Evolutionary conservation across 2,888 invertebrate species (phyloP).

Genomic region (Epirrhoe tristata): DNA sequence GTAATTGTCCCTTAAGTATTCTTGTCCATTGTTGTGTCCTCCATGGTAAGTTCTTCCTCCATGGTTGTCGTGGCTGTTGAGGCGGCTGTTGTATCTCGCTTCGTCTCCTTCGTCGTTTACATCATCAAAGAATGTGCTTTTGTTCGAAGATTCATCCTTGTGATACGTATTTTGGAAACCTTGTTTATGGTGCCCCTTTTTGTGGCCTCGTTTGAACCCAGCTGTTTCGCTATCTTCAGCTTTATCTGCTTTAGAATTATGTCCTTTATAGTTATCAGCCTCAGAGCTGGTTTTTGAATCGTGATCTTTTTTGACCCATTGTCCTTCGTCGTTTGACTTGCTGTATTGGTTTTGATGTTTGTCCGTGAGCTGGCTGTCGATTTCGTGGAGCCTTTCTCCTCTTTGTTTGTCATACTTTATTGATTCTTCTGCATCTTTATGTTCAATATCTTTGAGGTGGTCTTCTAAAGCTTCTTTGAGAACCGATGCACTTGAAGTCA

Average conservation of each 20-base stretch:
- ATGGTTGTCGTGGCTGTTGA: slow-evolving; percentile 74
- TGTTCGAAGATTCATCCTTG: slow-evolving; percentile 89
- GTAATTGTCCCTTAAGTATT: slow-evolving; percentile 71
- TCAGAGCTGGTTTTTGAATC: slow-evolving; percentile 76
- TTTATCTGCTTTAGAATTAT: slow-evolving; percentile 74
- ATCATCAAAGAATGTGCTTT: slow-evolving; percentile 89
- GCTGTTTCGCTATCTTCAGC: slow-evolving; percentile 73
- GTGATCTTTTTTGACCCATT: slow-evolving; percentile 79
- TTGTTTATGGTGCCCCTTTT: slow-evolving; percentile 89
- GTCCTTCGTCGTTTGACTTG: slow-evolving; percentile 77
- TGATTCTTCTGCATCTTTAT: slow-evolving; percentile 73
- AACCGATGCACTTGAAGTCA: slow-evolving; percentile 65
- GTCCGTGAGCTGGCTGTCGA: slow-evolving; percentile 73
- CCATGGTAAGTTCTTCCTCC: slow-evolving; percentile 76
- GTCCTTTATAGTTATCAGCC: slow-evolving; percentile 76
- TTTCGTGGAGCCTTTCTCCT: slow-evolving; percentile 77
- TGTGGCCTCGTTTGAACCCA: slow-evolving; percentile 82
- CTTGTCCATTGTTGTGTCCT: slow-evolving; percentile 74
- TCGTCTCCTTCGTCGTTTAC: slow-evolving; percentile 80
- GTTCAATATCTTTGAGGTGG: slow-evolving; percentile 76
- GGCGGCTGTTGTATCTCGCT: slow-evolving; percentile 73
- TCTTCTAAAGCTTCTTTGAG: slow-evolving; percentile 79
- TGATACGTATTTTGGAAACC: slow-evolving; percentile 89
- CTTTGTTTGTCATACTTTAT: slow-evolving; percentile 76
- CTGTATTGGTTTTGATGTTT: slow-evolving; percentile 76